Base-by-base conservation (phyloP, 2,888 invertebrate genomes). In the Aleiodes alternator region DNA sequence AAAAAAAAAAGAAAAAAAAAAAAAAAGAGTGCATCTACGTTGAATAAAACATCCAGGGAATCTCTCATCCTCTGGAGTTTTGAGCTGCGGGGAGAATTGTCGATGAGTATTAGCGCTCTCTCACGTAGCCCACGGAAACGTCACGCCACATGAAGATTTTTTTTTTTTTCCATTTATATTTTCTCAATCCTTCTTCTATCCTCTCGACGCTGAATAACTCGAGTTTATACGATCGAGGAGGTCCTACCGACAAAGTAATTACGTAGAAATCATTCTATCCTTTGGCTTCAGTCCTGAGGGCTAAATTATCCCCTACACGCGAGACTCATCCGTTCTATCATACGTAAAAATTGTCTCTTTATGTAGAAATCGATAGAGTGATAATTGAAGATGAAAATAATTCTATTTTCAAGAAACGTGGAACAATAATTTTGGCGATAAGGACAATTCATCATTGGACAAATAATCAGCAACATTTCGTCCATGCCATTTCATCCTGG, bases 91-190 rank as follows among this genome's bases (percentile, higher is more conserved):
- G 64, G 64, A 43, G 64, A 64, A 64, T 64, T 73, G 68, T 50
- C 66, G 59, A 77, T 79, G 80, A 78, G 77, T 80, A 79, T 79
- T 73, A 78, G 79, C 76, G 72, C 68, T 78, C 75, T 79, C 80
- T 78, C 78, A 79, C 75, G 79, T 76, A 76, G 73, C 76, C 61
- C 34, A 69, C 48, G 38, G 57, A 61, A 48, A 43, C 76, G 48
- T 76, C 76, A 76, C 76, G 76, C 73, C 53, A 73, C 61, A 69
- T 61, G 38, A 29, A 34, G 31, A 73, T 53, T 73, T 23, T 53
- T 73, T 73, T 23, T 53, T 73, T 68, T 53, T 64, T 50, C 43
- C 43, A 43, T 56, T 34, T 16, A 38, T 48, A 38, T 55, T 56
- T 55, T 53, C 55, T 55, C 53, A 34, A 56, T 55, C 43, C 59